Evolutionary conservation across 2,113 vertebrate species (phyloP).

Genomic region (Elephantulus edwardii): DNA sequence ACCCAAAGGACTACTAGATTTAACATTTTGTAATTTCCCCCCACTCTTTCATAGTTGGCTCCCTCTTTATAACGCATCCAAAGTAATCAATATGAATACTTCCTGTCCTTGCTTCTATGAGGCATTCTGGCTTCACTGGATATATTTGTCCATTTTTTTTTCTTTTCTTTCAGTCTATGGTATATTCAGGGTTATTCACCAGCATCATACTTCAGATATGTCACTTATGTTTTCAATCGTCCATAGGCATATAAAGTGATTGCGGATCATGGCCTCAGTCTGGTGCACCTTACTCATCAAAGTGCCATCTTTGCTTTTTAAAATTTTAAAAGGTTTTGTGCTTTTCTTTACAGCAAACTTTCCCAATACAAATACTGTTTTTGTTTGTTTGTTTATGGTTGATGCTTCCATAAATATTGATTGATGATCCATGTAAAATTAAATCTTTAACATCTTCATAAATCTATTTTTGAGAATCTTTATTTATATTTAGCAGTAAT

Average conservation of each 20-base stretch:
- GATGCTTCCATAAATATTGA: not conserved
- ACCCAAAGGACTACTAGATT: constrained; percentile 69
- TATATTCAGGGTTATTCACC: too few species aligned
- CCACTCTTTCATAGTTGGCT: too few species aligned
- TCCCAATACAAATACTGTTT: too few species aligned
- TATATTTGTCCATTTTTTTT: too few species aligned
- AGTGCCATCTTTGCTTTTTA: not conserved
- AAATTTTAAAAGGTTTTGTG: not conserved
- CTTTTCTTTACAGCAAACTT: not conserved
- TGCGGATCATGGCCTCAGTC: not conserved
- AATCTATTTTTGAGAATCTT: not conserved
- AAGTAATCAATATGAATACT: too few species aligned
- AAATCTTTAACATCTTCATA: not conserved
- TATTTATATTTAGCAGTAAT: not conserved
- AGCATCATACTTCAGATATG: not conserved
- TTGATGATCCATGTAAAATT: not conserved
- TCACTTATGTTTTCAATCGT: not conserved
- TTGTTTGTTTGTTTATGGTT: not conserved
- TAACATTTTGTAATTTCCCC: constrained; percentile 70
- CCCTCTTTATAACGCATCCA: too few species aligned
- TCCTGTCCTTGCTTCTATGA: too few species aligned
- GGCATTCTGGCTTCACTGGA: too few species aligned
- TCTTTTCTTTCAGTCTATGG: too few species aligned
- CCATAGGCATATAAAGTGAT: not conserved
- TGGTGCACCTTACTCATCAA: not conserved